phyloP scores from a whole-genome alignment of 2,113 vertebrate genomes.

The Trichomycterus rosablanca region DNA sequence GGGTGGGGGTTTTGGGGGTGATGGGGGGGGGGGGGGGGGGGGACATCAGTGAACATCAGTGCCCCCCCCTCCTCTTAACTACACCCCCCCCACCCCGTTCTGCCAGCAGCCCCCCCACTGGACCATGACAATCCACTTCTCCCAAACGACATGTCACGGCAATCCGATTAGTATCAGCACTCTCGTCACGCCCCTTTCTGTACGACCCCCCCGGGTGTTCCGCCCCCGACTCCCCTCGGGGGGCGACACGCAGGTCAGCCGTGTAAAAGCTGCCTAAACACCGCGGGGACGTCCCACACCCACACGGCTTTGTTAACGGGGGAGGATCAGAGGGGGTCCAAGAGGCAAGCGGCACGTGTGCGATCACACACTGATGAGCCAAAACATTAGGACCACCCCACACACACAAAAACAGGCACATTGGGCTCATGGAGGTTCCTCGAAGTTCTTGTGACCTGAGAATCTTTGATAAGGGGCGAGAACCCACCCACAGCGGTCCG shows the following conservation, averaged over 20 bases:
- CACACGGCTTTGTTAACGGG: background rate
- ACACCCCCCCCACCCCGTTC: background rate
- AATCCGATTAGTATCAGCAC: conserved; percentile 90
- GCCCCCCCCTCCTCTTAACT: background rate
- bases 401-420: too few relatives aligned
- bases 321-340: background rate
- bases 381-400: too few relatives aligned
- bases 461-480: too few relatives aligned
- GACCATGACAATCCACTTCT: conserved; percentile 79
- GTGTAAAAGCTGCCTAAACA: conserved; percentile 41
- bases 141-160: conserved; percentile 76
- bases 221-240: conserved; percentile 25
- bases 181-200: conserved; percentile 66
- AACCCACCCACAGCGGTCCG: too few relatives aligned
- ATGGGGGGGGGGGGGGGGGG: too few relatives aligned
- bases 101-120: conserved; percentile 51
- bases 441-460: too few relatives aligned
- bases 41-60: background rate
- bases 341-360: too few relatives aligned
- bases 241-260: conserved; percentile 33
- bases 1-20: too few relatives aligned
- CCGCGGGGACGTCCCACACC: background rate
- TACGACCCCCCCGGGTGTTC: conserved; percentile 30
- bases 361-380: too few relatives aligned
- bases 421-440: too few relatives aligned